Evolutionary conservation across 2,113 vertebrate species (phyloP), one percentile per base, ranked within the genome.

Genomic region (Mugil cephalus): DNA sequence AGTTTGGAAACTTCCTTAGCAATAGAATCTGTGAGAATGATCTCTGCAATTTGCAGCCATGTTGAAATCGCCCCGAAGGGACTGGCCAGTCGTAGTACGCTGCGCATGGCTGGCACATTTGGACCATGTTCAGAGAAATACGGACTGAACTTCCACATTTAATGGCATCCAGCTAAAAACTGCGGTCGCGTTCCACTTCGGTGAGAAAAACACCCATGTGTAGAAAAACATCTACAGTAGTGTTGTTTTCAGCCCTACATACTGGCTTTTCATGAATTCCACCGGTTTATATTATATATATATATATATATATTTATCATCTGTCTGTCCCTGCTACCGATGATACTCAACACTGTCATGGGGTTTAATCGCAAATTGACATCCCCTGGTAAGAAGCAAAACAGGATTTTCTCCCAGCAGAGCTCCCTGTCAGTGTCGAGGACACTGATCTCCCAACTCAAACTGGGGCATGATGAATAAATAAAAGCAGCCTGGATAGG

Each of bases 391-490:
- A 60, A 67, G 74, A 80, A 47, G 43, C 59, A 74, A 74, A 74
- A 54, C 40, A 48, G 47, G 47, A 75, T 69, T 80, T 21, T 69
- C 65, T 86, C 61, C 62, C 61, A 38, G 70, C 69, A 79, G 74
- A 50, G 50, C 70, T 81, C 50, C 51, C 73, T 60, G 76, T 87
- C 82, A 83, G 30, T 64, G 61, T 52, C 18, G 76, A 77, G 52
- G 75, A 85, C 86, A 88, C 75, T 68, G 85, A 90, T 86, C 88
- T 82, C 66, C 66, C 76, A 86, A 84, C 91, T 87, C 59, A 83
- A 93, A 93, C 83, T 92, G 90, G 89, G 90, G 77, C 88, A 69
- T 70, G 86, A 92, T 93, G 85, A 94, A 93, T 93, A 87, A 94
- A 88, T 93, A 88, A 93, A 88, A 81, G 62, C 80, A 74, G 74